Evolutionary conservation across 2,113 vertebrate genomes (phyloP).

Genomic region (Cyprinodon tularosa): DNA sequence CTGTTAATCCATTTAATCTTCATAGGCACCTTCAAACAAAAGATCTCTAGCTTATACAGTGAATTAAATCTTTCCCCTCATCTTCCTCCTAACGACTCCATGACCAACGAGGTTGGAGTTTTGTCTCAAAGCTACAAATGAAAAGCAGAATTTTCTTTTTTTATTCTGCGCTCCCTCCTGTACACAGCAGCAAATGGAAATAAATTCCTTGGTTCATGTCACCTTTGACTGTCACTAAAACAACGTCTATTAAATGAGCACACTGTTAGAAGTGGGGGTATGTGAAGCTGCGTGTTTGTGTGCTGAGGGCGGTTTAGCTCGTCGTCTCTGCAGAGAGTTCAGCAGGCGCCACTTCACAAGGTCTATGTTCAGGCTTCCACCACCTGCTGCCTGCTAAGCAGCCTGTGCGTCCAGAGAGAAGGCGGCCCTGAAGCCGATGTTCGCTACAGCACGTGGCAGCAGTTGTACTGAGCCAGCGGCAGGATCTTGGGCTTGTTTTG

Average conservation of each 20-base stretch:
- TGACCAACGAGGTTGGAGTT: constrained; percentile 5
- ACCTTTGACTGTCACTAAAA: constrained; percentile 18
- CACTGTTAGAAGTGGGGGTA: constrained; percentile 11
- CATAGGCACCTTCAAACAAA: constrained; percentile 57
- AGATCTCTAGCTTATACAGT: constrained; percentile 58
- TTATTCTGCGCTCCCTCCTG: constrained; percentile 25
- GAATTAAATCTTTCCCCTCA: constrained; percentile 4
- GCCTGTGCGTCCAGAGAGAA: constrained; percentile 2
- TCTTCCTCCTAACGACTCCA: neutral
- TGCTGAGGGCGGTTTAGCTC: constrained; percentile 6
- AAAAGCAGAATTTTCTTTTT: neutral
- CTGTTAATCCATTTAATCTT: constrained; percentile 27
- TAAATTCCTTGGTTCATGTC: constrained; percentile 22
- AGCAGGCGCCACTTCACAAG: neutral
- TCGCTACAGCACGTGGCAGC: constrained; percentile 86
- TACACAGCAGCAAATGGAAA: constrained; percentile 44
- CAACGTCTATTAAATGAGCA: constrained; percentile 18
- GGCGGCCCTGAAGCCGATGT: neutral
- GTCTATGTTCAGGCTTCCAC: constrained; percentile 3
- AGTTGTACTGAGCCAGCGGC: constrained; percentile 90
- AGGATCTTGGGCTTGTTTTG: constrained; percentile 86
- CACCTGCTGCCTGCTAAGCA: constrained; percentile 1
- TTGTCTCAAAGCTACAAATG: constrained; percentile 36
- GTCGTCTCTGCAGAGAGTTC: constrained; percentile 14
- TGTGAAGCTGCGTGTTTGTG: constrained; percentile 17